phyloP scores from a whole-genome alignment of 1,140 invertebrate species.

The Bombus soroeensis region DNA sequence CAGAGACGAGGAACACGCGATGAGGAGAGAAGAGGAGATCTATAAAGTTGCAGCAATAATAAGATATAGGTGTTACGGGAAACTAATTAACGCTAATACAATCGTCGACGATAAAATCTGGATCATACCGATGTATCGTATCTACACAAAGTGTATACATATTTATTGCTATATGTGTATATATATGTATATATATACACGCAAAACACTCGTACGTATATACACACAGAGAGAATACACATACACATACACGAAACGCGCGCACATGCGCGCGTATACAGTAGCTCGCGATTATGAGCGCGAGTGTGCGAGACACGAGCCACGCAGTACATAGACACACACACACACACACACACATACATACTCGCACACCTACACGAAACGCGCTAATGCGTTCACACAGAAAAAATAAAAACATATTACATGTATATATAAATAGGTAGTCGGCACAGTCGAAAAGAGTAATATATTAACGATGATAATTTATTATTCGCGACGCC shows the following conservation, averaged over 20 bases:
- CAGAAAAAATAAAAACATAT: conserved; percentile 9
- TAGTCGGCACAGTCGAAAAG: conserved; percentile 68
- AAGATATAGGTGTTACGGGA: conserved; percentile 76
- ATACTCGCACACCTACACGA: neutral
- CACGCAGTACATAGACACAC: neutral
- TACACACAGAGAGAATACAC: neutral
- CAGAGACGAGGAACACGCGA: conserved; percentile 20
- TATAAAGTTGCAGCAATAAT: conserved; percentile 80
- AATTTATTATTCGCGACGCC: conserved; percentile 66
- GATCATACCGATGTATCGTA: conserved; percentile 56
- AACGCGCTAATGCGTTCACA: neutral
- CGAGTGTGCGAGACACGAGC: neutral
- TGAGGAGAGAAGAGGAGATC: conserved; percentile 34
- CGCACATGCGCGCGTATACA: neutral
- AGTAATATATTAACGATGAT: conserved; percentile 67
- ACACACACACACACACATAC: neutral
- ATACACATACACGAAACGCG: neutral
- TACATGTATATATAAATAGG: conserved; percentile 71
- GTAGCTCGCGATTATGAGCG: neutral
- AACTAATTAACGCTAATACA: conserved; percentile 61
- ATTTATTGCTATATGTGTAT: conserved; percentile 38
- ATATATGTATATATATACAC: neutral
- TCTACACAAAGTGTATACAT: conserved; percentile 53
- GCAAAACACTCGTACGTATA: neutral
- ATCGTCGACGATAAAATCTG: conserved; percentile 54